Evolutionary conservation across 2,888 invertebrate species (phyloP).

Genomic region (Drosophila greeni): DNA sequence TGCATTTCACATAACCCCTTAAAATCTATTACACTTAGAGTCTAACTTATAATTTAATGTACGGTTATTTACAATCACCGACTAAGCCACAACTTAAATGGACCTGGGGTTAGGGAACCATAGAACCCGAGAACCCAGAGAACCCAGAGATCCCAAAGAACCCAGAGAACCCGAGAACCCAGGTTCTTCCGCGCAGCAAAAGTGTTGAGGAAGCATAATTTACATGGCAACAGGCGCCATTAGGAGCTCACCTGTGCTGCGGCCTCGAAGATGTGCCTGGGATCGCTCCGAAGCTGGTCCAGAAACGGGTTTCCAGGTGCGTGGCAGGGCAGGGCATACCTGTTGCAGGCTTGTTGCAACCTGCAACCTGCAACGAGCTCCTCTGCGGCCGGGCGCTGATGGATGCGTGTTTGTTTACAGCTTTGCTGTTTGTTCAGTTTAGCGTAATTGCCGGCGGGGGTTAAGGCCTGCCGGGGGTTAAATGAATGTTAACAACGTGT

Average conservation of each 20-base stretch:
- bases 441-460: constrained; percentile 71
- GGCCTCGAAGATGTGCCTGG: background rate
- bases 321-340: constrained; percentile 26
- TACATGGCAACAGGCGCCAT: constrained; percentile 78
- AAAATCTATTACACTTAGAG: background rate
- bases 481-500: constrained; percentile 78
- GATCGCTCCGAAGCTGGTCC: constrained; percentile 8
- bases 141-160: background rate
- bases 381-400: constrained; percentile 48
- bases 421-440: constrained; percentile 77
- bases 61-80: background rate
- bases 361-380: constrained; percentile 23
- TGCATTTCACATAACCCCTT: background rate
- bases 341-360: constrained; percentile 30
- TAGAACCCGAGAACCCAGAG: background rate
- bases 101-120: background rate
- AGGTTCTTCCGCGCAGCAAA: constrained; percentile 22
- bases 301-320: constrained; percentile 31
- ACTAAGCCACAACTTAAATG: background rate
- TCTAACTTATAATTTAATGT: background rate
- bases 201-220: constrained; percentile 73
- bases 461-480: constrained; percentile 58
- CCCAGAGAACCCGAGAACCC: background rate
- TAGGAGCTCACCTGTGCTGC: constrained; percentile 37
- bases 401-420: constrained; percentile 75